Evolutionary conservation across 2,797 vertebrate genomes (phyloP).

Genomic region (Pogoniulus pusillus): DNA sequence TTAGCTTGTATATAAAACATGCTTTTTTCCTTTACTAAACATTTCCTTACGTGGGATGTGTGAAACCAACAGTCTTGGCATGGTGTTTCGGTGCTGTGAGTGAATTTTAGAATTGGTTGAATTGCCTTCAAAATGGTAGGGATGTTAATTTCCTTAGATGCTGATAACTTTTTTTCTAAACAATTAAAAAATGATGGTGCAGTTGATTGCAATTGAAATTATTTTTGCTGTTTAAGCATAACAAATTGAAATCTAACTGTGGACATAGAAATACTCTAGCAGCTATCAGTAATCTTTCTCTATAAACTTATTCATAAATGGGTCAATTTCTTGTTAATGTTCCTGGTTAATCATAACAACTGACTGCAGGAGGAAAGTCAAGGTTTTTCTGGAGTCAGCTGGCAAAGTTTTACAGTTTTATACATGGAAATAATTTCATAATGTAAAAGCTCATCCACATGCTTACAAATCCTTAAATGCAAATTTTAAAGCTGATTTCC

Average conservation of each 20-base stretch:
- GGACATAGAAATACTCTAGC: neutral
- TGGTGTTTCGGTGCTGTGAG: neutral
- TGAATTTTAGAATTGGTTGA: neutral
- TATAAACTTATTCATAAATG: neutral
- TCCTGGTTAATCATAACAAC: neutral
- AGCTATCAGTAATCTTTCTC: neutral
- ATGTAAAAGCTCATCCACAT: neutral
- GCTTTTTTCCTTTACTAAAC: conserved; percentile 35
- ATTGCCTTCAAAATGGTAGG: neutral
- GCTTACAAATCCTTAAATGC: neutral
- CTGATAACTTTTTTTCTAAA: neutral
- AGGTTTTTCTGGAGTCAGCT: neutral
- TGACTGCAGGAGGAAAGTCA: neutral
- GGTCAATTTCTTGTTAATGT: neutral
- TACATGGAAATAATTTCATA: neutral
- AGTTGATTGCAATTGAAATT: neutral
- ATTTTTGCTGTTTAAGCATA: neutral
- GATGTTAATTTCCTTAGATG: neutral
- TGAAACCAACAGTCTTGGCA: conserved; percentile 28
- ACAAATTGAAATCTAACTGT: neutral
- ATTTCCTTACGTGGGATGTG: conserved; percentile 9
- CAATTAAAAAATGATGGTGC: neutral
- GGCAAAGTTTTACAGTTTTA: neutral
- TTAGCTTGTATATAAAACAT: neutral
- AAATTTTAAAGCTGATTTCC: conserved; percentile 24